A percentile compares a stretch with the other conserved stretches of the same genome.
These are phyloP conservation scores for Rhadinocentrus ornatus DNA, from an alignment of 2,797 vertebrate genomes.

Conservation along the genomic window DNA sequence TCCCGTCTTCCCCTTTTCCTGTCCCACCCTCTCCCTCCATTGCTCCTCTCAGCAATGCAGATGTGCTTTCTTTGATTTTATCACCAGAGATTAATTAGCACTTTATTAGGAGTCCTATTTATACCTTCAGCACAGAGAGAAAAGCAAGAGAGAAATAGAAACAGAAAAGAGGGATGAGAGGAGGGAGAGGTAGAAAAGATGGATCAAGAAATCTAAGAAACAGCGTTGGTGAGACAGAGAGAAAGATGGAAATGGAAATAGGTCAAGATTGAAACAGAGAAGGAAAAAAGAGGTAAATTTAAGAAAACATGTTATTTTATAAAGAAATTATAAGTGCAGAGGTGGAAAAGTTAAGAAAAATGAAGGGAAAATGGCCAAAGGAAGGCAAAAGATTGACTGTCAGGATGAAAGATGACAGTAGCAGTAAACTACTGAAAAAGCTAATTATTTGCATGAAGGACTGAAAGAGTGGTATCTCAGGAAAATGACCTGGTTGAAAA, in stretches of 20 bases:
- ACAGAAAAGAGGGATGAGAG: background rate
- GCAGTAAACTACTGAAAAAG: slow-evolving; percentile 15
- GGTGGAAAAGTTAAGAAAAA: background rate
- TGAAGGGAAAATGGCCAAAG: background rate
- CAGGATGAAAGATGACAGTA: slow-evolving; percentile 7
- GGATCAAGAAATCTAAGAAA: slow-evolving; percentile 22
- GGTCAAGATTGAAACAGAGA: slow-evolving; percentile 18
- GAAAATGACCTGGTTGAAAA: background rate
- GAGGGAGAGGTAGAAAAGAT: background rate
- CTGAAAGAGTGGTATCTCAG: background rate
- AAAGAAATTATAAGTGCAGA: slow-evolving; percentile 4
- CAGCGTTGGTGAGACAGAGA: slow-evolving; percentile 14
- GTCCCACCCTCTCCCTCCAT: slow-evolving; percentile 36
- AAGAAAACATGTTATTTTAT: background rate
- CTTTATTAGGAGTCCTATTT: slow-evolving; percentile 78
- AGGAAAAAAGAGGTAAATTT: slow-evolving; percentile 2
- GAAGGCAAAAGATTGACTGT: background rate
- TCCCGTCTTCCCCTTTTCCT: slow-evolving; percentile 27
- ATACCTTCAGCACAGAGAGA: slow-evolving; percentile 60
- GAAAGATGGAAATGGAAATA: slow-evolving; percentile 23
- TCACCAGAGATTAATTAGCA: slow-evolving; percentile 83
- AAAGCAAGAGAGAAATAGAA: slow-evolving; percentile 11
- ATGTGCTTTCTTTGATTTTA: slow-evolving; percentile 80
- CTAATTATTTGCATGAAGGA: slow-evolving; percentile 2
- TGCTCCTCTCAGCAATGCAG: slow-evolving; percentile 72